phyloP scores from a whole-genome alignment of 2,113 vertebrate genomes.

The Spilogale gracilis region DNA sequence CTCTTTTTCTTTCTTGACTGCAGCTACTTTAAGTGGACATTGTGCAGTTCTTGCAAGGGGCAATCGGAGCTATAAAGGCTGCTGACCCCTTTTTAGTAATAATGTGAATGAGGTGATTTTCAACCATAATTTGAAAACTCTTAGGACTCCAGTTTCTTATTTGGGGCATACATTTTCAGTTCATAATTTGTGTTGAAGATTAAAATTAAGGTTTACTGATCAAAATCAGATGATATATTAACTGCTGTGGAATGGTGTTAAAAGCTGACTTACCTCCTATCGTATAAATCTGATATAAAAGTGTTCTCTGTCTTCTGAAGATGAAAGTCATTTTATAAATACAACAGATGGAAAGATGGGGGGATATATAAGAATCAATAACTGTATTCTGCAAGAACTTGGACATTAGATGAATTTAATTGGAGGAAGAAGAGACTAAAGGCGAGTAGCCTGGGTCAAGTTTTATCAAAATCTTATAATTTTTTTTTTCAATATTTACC shows the following conservation, averaged over 20 bases:
- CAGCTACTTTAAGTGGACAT: neutral
- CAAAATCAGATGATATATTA: constrained; percentile 8
- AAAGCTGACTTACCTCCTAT: neutral
- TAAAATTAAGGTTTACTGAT: constrained; percentile 36
- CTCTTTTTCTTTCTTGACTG: neutral
- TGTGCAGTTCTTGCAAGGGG: neutral
- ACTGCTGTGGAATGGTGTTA: neutral
- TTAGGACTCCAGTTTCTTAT: neutral
- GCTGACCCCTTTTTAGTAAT: neutral
- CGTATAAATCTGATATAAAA: constrained; percentile 33
- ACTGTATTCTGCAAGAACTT: neutral
- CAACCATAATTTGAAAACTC: neutral
- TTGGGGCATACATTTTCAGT: neutral
- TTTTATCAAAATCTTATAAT: neutral
- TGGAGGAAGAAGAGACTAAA: neutral
- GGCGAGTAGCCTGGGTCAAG: neutral
- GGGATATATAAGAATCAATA: neutral
- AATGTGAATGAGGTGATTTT: neutral
- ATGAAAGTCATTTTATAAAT: constrained; percentile 45
- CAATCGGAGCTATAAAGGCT: neutral
- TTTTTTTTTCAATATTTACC: neutral
- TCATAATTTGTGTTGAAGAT: constrained; percentile 48
- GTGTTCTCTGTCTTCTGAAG: neutral
- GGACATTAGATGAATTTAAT: neutral
- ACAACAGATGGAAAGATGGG: neutral